Evolutionary conservation across 2,113 vertebrate species (phyloP).

Genomic region (Xenotilapia flavipinnis): DNA sequence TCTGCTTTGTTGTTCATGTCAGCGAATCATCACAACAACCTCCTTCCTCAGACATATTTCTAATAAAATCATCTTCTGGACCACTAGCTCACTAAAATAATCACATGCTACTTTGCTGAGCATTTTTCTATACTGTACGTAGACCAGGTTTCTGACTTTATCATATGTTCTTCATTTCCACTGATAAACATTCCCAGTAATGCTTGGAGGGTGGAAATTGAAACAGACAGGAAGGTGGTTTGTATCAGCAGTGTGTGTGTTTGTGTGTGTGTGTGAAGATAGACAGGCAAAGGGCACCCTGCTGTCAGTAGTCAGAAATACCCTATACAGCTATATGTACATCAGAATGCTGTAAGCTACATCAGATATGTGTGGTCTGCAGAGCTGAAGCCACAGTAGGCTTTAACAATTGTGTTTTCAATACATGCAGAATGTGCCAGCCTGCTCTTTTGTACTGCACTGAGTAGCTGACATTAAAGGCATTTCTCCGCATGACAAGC

Average conservation of each 20-base stretch:
- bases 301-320: not conserved
- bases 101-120: not conserved
- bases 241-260: not conserved
- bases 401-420: conserved; percentile 41
- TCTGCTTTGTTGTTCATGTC: conserved; percentile 28
- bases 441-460: conserved; percentile 22
- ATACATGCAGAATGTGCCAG: conserved; percentile 19
- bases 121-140: not conserved
- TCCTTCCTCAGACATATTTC: not conserved
- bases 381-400: conserved; percentile 12
- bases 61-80: not conserved
- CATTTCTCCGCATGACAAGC: conserved; percentile 54
- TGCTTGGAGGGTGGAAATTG: conserved; percentile 23
- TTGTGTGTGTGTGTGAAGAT: not conserved
- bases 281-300: not conserved
- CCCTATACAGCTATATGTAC: not conserved
- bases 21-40: conserved; percentile 30
- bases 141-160: not conserved
- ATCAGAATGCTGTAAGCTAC: not conserved
- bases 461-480: conserved; percentile 48
- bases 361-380: conserved; percentile 25
- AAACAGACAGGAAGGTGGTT: conserved; percentile 32
- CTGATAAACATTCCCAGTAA: conserved; percentile 9
- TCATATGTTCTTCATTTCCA: conserved; percentile 33
- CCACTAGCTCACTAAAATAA: not conserved